Evolutionary conservation across 2,888 invertebrate genomes (phyloP).

Genomic region (Peribatodes rhomboidaria): DNA sequence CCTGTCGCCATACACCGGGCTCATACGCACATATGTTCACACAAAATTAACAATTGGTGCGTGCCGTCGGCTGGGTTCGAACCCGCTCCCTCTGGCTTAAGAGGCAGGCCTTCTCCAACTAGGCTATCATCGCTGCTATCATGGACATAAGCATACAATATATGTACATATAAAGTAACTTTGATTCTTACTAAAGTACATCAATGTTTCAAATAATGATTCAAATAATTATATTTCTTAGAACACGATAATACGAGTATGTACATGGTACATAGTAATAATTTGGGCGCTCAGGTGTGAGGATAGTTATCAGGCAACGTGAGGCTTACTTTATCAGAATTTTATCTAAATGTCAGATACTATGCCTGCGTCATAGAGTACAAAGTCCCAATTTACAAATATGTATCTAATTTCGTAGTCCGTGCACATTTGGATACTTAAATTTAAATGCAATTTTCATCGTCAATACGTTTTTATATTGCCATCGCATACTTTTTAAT

Average conservation of each 20-base stretch:
- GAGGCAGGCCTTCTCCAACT: too few species aligned
- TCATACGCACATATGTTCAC: too few species aligned
- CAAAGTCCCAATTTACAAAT: not conserved
- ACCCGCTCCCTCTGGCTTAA: too few species aligned
- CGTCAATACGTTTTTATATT: not conserved
- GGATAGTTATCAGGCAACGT: not conserved
- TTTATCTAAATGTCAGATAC: slow-evolving; percentile 5
- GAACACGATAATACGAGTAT: not conserved
- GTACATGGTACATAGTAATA: not conserved
- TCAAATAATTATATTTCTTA: not conserved
- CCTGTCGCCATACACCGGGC: too few species aligned
- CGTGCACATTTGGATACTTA: not conserved
- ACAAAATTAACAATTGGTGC: too few species aligned
- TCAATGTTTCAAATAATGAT: not conserved
- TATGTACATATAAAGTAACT: too few species aligned
- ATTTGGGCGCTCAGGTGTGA: not conserved
- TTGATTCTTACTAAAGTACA: too few species aligned
- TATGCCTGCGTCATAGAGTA: not conserved
- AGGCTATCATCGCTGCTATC: too few species aligned
- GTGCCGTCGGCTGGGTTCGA: too few species aligned
- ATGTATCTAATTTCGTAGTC: slow-evolving; percentile 8
- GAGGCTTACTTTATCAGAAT: slow-evolving; percentile 15
- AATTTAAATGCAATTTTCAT: not conserved
- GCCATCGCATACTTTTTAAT: not conserved
- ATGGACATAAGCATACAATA: too few species aligned